phyloP scores from a whole-genome alignment of 2,113 vertebrate species.

The Hydrochoerus hydrochaeris region DNA sequence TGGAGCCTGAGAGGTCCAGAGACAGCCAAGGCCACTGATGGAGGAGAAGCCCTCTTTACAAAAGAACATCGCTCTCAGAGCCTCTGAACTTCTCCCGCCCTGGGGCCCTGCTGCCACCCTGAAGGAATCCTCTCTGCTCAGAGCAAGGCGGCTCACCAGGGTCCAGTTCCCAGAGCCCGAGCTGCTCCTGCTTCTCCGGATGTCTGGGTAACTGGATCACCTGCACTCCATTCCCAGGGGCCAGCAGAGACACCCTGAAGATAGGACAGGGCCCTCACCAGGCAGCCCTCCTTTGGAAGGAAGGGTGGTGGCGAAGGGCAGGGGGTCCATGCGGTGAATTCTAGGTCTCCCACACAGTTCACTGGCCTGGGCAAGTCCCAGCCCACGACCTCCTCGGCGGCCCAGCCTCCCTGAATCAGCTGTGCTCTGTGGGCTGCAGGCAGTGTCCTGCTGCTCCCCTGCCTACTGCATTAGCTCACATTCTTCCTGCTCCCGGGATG shows the following conservation, averaged over 20 bases:
- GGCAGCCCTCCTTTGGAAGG: neutral
- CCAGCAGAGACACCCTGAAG: neutral
- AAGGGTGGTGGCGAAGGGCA: neutral
- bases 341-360: neutral
- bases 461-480: neutral
- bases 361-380: neutral
- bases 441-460: neutral
- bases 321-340: neutral
- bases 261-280: neutral
- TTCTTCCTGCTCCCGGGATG: neutral
- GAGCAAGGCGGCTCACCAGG: neutral
- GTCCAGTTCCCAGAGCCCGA: neutral
- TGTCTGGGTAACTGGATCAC: neutral
- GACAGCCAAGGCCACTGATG: rapidly evolving
- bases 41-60: neutral
- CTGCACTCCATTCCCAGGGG: neutral
- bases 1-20: neutral
- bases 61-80: neutral
- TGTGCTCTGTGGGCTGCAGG: neutral
- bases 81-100: neutral
- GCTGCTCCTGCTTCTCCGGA: neutral
- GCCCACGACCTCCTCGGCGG: neutral
- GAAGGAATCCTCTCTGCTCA: neutral
- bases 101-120: neutral
- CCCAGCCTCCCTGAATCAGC: neutral